Evolutionary conservation across 2,888 invertebrate genomes (phyloP), one percentile per base, ranked within the genome.

Genomic region (Athalia circularis): DNA sequence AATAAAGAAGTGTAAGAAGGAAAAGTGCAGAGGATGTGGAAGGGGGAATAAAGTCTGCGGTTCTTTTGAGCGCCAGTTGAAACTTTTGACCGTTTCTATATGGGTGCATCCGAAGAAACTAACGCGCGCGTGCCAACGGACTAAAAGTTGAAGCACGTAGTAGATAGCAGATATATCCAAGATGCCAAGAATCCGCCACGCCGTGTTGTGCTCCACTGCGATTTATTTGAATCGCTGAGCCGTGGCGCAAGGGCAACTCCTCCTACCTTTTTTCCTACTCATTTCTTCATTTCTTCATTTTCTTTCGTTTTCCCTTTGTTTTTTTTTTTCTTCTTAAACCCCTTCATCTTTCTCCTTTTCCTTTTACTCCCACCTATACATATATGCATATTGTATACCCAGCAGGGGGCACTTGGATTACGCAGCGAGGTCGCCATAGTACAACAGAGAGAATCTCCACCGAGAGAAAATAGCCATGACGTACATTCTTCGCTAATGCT

Each of bases 161-260:
- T 50, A 68, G 68, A 68, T 62, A 70, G 43, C 68, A 61, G 62
- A 77, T 68, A 57, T 64, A 64, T 75, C 72, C 50, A 65, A 64
- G 57, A 47, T 79, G 81, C 80, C 78, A 81, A 81, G 79, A 82
- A 81, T 82, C 57, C 78, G 77, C 77, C 64, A 75, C 43, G 76
- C 75, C 52, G 57, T 70, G 79, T 64, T 78, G 62, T 78, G 64
- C 47, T 59, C 68, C 68, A 62, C 80, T 59, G 80, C 74, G 78
- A 83, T 83, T 83, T 84, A 83, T 83, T 82, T 79, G 78, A 59
- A 80, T 78, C 70, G 65, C 80, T 79, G 78, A 62, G 75, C 79
- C 65, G 68, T 74, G 65, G 57, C 59, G 61, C 77, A 70, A 78
- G 43, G 77, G 65, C 78, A 77, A 74, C 76, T 54, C 54, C 54